A percentile compares a stretch with the other conserved stretches of the same genome.
Evolutionary conservation across 2,113 vertebrate species (phyloP).

Genomic region (Apodemus speciosus): DNA sequence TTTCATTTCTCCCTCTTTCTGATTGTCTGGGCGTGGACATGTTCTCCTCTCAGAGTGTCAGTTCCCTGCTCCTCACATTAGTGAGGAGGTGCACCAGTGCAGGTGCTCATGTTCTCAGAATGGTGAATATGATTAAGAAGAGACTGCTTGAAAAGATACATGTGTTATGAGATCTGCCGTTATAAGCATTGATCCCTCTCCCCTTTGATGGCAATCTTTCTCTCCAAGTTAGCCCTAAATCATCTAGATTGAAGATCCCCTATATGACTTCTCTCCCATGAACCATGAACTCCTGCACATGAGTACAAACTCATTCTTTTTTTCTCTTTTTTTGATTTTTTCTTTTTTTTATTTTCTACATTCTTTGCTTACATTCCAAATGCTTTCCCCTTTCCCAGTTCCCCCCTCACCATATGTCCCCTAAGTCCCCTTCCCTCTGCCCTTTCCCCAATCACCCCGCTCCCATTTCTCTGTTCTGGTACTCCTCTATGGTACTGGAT

Average conservation of each 20-base stretch:
- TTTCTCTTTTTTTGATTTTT: too few relatives aligned
- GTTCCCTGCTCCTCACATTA: neutral
- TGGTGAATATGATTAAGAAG: neutral
- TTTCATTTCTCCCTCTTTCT: neutral
- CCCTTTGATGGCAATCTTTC: neutral
- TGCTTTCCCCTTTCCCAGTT: too few relatives aligned
- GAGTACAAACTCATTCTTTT: neutral
- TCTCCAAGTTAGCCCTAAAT: neutral
- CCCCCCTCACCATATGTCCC: too few relatives aligned
- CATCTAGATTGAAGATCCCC: neutral
- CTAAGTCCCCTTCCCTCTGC: too few relatives aligned
- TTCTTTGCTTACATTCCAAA: too few relatives aligned
- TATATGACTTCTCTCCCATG: neutral
- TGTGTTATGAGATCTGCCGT: neutral
- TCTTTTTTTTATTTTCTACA: too few relatives aligned
- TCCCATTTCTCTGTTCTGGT: too few relatives aligned
- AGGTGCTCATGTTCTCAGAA: neutral
- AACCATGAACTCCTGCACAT: neutral
- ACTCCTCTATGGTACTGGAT: too few relatives aligned
- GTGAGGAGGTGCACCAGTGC: too few relatives aligned
- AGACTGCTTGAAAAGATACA: neutral
- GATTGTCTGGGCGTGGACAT: neutral
- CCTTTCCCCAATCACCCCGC: too few relatives aligned
- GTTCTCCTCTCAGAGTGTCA: neutral
- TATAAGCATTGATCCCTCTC: neutral